Base-by-base conservation (phyloP, 2,888 invertebrate genomes). In the Ctenicera cuprea region DNA sequence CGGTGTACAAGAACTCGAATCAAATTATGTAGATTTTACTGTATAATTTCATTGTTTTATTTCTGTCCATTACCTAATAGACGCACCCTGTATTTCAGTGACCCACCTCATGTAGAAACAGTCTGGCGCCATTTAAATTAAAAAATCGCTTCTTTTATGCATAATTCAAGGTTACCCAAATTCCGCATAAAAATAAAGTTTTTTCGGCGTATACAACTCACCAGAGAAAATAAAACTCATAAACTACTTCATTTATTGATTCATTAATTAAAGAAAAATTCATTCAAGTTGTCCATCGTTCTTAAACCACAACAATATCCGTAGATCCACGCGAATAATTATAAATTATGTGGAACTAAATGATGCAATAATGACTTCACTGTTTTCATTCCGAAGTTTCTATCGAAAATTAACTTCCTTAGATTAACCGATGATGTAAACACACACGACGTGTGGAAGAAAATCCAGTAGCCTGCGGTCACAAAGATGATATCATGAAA, bases 351-450 rank as follows among this genome's bases (percentile, higher is more conserved):
- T 20, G 7, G 37, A 41, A 41, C 18, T 41, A 59, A 63, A 63
- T 63, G 63, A 63, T 63, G 63, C 45, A 63, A 63, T 63, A 26
- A 30, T 63, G 48, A 63, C 45, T 63, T 63, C 63, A 63, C 33
- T 30, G 18, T 45, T 63, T 48, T 45, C 16, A 16, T 26, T 3
- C 4, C 7, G n/a, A 30, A 54, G 5, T 30, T 54, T 54, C n/a
- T 26, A 54, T 30, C 18, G 45, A 45, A 45, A 50, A 50, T 50
- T 50, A 11, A 50, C 12, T 50, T 22, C 50, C 50, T 50, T 20
- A 50, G 22, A 50, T 50, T 18, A 18, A 50, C 18, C 3, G 50
- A 50, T 50, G 50, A 50, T 22, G 11, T 50, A 50, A 50, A n/a
- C 11, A 4, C 14, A 41, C 9, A 38, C 38, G 8, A 50, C 9